phyloP scores from a whole-genome alignment of 2,888 invertebrate genomes.

The Apoderus coryli region DNA sequence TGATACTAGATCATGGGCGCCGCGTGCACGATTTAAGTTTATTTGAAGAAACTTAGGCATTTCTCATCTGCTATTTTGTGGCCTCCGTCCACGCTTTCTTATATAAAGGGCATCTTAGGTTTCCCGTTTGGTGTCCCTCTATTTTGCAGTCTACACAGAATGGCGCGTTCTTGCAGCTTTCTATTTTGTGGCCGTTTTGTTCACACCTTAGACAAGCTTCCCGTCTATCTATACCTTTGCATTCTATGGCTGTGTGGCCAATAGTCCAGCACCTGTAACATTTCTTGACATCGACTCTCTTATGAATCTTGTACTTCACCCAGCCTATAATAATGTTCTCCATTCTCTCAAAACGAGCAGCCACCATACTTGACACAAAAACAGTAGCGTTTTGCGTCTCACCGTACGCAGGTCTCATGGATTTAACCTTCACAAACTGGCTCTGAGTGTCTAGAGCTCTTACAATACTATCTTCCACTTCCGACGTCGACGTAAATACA shows the following conservation, averaged over 20 bases:
- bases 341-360: neutral
- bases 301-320: slow-evolving; percentile 8
- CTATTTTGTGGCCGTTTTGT: slow-evolving; percentile 7
- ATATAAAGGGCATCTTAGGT: slow-evolving; percentile 9
- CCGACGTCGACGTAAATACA: too few relatives aligned
- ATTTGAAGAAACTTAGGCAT: too few relatives aligned
- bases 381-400: neutral
- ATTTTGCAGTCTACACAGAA: slow-evolving; percentile 7
- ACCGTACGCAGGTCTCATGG: neutral
- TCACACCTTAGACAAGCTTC: slow-evolving; percentile 11
- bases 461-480: too few relatives aligned
- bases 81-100: slow-evolving; percentile 1
- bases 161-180: slow-evolving; percentile 6
- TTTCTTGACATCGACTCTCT: slow-evolving; percentile 4
- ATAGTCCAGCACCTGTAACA: slow-evolving; percentile 10
- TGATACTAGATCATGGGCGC: too few relatives aligned
- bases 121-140: slow-evolving; percentile 8
- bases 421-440: too few relatives aligned
- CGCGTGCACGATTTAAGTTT: too few relatives aligned
- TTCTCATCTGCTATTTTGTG: too few relatives aligned
- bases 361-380: slow-evolving; percentile 5
- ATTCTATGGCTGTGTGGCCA: slow-evolving; percentile 9
- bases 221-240: slow-evolving; percentile 8
- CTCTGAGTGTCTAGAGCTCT: too few relatives aligned
- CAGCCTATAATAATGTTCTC: slow-evolving; percentile 7